Conservation (phyloP, 2,888 invertebrate genomes). For the Calliopum simillimum region DNA sequence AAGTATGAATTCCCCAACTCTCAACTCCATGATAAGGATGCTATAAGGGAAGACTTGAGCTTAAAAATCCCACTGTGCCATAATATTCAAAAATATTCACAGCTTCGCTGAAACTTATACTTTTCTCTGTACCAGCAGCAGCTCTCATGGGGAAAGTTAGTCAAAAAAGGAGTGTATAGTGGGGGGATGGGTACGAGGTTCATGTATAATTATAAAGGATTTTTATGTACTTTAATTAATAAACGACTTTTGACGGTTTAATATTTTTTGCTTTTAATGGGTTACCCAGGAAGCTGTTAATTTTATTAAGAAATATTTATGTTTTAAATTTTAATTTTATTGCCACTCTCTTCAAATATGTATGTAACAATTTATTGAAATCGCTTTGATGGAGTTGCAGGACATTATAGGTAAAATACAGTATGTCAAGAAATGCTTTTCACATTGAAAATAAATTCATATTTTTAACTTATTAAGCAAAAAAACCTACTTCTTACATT, state of each 20-base stretch:
- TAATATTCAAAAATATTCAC: background rate
- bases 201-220: constrained; percentile 16
- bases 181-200: background rate
- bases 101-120: background rate
- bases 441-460: too few species aligned
- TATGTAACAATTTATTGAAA: background rate
- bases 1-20: constrained; percentile 27
- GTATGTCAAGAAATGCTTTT: too few species aligned
- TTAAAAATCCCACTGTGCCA: constrained; percentile 21
- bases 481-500: too few species aligned
- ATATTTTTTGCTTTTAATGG: constrained; percentile 9
- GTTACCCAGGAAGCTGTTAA: constrained; percentile 54
- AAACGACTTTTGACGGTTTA: constrained; percentile 20
- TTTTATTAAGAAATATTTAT: constrained; percentile 65
- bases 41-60: constrained; percentile 3
- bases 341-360: background rate
- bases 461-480: too few species aligned
- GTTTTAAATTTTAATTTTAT: constrained; percentile 42
- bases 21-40: background rate
- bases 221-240: constrained; percentile 28
- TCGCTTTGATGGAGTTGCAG: too few species aligned
- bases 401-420: too few species aligned
- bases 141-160: constrained; percentile 7
- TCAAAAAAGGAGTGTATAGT: background rate
- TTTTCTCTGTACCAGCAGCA: background rate